These are phyloP conservation scores for Portunus trituberculatus DNA, from an alignment of 1,140 invertebrate genomes.

Conservation along the genomic window DNA sequence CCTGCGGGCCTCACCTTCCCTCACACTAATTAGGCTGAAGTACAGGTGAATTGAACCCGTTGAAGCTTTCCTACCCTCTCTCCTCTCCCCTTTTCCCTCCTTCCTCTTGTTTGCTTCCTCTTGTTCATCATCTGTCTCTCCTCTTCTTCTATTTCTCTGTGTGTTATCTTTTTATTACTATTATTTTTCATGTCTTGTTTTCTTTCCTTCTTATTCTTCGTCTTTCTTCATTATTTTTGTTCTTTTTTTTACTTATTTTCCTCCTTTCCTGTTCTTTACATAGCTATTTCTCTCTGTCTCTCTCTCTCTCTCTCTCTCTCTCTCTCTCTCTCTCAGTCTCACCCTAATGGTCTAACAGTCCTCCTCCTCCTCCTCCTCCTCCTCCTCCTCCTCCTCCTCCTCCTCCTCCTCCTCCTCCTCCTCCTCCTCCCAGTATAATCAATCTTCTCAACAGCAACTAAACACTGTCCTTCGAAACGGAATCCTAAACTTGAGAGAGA, in stretches of 20 bases:
- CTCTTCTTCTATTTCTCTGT: neutral
- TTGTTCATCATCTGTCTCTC: neutral
- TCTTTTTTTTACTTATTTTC: no score
- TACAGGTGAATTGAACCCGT: neutral
- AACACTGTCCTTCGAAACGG: neutral
- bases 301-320: no score
- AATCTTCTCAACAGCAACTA: conserved; percentile 12
- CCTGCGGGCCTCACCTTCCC: neutral
- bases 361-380: neutral
- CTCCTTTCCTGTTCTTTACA: no score
- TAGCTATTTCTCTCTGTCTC: no score
- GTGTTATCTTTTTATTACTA: no score
- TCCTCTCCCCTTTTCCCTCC: neutral
- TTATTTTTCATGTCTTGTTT: no score
- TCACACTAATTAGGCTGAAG: neutral
- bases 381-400: neutral
- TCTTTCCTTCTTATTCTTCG: no score
- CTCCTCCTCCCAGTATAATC: neutral
- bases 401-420: neutral
- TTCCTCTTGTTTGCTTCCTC: neutral
- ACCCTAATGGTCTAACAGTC: neutral
- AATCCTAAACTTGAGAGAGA: neutral
- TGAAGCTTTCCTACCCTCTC: neutral
- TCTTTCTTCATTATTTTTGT: no score
- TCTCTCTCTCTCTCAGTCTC: no score